These are phyloP conservation scores for Apamea epomidion DNA, from an alignment of 2,888 invertebrate species.

Conservation along the genomic window DNA sequence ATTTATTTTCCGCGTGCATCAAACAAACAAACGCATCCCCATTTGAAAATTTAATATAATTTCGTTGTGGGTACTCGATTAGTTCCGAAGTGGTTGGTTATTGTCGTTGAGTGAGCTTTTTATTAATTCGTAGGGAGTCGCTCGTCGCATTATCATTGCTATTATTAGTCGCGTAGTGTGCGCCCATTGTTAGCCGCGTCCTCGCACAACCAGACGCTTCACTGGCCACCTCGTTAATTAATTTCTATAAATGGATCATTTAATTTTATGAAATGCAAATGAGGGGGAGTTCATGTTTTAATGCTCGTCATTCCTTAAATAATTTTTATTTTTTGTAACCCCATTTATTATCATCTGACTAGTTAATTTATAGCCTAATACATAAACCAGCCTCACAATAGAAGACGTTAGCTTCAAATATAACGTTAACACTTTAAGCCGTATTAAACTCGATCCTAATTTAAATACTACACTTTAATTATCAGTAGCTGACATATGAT, in stretches of 20 bases:
- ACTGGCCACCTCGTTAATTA: slow-evolving; percentile 89
- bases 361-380: slow-evolving; percentile 45
- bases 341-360: slow-evolving; percentile 66
- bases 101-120: slow-evolving; percentile 88
- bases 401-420: slow-evolving; percentile 49
- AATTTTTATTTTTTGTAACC: slow-evolving; percentile 71
- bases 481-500: slow-evolving; percentile 88
- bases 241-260: slow-evolving; percentile 90
- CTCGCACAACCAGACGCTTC: slow-evolving; percentile 80
- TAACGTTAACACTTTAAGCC: slow-evolving; percentile 69
- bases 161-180: slow-evolving; percentile 79
- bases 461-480: slow-evolving; percentile 83
- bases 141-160: slow-evolving; percentile 84
- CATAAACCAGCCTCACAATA: slow-evolving; percentile 47
- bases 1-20: slow-evolving; percentile 62
- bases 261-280: slow-evolving; percentile 90
- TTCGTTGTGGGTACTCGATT: slow-evolving; percentile 84
- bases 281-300: slow-evolving; percentile 83
- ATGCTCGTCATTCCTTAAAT: slow-evolving; percentile 75
- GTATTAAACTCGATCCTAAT: slow-evolving; percentile 75
- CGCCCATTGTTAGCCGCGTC: slow-evolving; percentile 73
- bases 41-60: slow-evolving; percentile 83
- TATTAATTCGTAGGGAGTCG: slow-evolving; percentile 88
- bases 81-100: slow-evolving; percentile 86
- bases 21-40: slow-evolving; percentile 74